Conservation (phyloP, 2,888 invertebrate species). For the Hyposoter didymator region DNA sequence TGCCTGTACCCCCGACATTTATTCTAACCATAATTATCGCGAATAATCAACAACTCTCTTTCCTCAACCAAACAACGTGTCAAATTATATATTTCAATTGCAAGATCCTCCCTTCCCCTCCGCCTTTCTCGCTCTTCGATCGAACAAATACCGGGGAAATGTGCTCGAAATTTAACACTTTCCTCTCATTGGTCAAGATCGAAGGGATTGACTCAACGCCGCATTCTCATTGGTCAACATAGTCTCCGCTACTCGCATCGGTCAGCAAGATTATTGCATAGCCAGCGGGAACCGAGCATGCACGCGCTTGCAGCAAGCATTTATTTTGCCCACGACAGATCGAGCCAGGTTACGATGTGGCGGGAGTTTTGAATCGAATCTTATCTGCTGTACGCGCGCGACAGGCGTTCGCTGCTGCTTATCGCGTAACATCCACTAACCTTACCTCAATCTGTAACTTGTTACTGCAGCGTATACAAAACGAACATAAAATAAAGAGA, state of each 20-base stretch:
- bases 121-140: background rate
- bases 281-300: background rate
- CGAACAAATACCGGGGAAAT: background rate
- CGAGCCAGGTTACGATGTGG: background rate
- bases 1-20: conserved; percentile 1
- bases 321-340: background rate
- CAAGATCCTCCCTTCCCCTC: conserved; percentile 66
- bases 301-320: background rate
- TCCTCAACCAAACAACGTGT: conserved; percentile 51
- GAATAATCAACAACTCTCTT: conserved; percentile 1
- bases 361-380: background rate
- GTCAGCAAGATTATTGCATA: background rate
- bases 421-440: conserved; percentile 1
- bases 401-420: background rate
- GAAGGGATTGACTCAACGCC: conserved; percentile 70
- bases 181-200: conserved; percentile 65
- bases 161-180: background rate
- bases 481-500: background rate
- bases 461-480: background rate
- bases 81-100: conserved; percentile 72
- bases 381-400: background rate
- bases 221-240: conserved; percentile 65
- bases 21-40: conserved; percentile 38
- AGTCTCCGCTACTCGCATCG: conserved; percentile 47
- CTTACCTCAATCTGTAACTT: conserved; percentile 8